Evolutionary conservation across 2,113 vertebrate genomes (phyloP).

Genomic region (Indicator indicator): DNA sequence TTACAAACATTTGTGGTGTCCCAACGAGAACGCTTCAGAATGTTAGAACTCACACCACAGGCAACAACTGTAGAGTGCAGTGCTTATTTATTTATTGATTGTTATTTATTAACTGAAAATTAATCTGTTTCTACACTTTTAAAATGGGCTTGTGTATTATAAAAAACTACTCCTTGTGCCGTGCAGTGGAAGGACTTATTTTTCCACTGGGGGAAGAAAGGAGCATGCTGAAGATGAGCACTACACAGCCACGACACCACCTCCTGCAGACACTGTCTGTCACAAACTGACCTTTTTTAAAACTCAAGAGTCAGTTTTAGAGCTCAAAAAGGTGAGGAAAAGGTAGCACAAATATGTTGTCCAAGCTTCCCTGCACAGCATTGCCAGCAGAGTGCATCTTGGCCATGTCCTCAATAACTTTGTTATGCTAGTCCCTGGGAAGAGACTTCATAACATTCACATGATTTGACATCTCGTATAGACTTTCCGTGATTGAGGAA

Average conservation of each 20-base stretch:
- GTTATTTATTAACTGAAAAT: constrained; percentile 56
- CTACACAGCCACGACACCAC: not conserved
- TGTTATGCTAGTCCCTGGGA: not conserved
- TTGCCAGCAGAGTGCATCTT: not conserved
- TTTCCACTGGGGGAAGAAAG: not conserved
- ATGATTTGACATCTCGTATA: not conserved
- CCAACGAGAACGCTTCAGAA: constrained; percentile 24
- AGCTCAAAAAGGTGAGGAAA: not conserved
- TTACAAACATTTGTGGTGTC: constrained; percentile 42
- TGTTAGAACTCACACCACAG: not conserved
- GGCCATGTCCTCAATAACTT: not conserved
- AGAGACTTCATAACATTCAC: not conserved
- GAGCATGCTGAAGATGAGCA: not conserved
- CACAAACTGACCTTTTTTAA: not conserved
- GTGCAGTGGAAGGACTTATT: not conserved
- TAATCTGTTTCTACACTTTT: constrained; percentile 49
- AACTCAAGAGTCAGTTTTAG: not conserved
- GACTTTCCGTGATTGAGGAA: not conserved
- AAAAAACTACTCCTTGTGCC: not conserved
- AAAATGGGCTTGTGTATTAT: not conserved
- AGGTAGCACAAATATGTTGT: not conserved
- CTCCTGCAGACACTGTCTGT: not conserved
- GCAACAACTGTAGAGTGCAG: not conserved
- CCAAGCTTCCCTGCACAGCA: not conserved
- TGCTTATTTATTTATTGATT: constrained; percentile 35